A percentile compares a stretch with the other conserved stretches of the same genome.
Evolutionary conservation across 2,888 invertebrate species (phyloP).

Genomic region (Dasypolia templi): DNA sequence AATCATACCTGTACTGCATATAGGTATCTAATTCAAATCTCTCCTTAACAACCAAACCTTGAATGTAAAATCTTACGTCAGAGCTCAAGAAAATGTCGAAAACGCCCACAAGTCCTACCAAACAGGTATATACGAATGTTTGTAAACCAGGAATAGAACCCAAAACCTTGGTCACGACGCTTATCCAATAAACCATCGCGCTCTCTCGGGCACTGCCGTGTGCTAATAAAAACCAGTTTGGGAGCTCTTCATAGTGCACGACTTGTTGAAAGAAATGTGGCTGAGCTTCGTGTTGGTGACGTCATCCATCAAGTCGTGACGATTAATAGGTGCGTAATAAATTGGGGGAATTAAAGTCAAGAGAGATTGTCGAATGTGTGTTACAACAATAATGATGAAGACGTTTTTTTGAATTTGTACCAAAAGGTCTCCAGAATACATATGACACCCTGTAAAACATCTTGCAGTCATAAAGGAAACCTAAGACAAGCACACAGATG

Average conservation of each 20-base stretch:
- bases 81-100: slow-evolving; percentile 48
- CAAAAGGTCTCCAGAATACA: neutral
- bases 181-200: slow-evolving; percentile 84
- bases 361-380: neutral
- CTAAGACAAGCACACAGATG: neutral
- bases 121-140: slow-evolving; percentile 67
- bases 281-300: slow-evolving; percentile 14
- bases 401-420: neutral
- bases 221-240: slow-evolving; percentile 81
- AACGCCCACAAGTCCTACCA: slow-evolving; percentile 55
- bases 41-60: slow-evolving; percentile 28
- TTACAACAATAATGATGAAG: neutral
- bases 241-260: slow-evolving; percentile 68
- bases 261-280: slow-evolving; percentile 48
- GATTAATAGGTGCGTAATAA: slow-evolving; percentile 8
- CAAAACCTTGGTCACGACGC: slow-evolving; percentile 81
- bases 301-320: slow-evolving; percentile 40
- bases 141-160: slow-evolving; percentile 78
- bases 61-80: slow-evolving; percentile 51
- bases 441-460: neutral
- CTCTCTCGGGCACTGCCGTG: slow-evolving; percentile 78
- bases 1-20: neutral
- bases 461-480: neutral
- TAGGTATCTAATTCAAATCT: neutral
- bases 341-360: slow-evolving; percentile 1